Percentiles rank a stretch among this genome's conserved stretches.
These are phyloP conservation scores for Drosophila multiciliata DNA, from an alignment of 2,888 invertebrate species.

Conservation along the genomic window DNA sequence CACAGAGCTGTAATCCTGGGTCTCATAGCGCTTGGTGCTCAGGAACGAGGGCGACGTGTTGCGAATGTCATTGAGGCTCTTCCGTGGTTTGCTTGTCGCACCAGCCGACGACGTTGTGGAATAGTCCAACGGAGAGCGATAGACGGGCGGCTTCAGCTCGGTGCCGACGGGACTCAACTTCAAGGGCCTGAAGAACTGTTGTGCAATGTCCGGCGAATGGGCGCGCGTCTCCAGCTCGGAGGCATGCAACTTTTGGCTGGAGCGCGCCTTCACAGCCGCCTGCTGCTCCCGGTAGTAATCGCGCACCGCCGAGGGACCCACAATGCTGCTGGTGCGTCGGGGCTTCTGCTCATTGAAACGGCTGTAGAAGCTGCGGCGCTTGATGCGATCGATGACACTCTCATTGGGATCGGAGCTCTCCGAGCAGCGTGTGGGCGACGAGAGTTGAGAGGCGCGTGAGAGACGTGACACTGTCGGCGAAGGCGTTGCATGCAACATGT, in stretches of 20 bases:
- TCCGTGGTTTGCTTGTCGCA: conserved; percentile 75
- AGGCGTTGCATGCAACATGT: conserved; percentile 81
- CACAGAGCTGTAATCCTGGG: conserved; percentile 72
- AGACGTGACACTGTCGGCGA: conserved; percentile 84
- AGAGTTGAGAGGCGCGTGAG: conserved; percentile 85
- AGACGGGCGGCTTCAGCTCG: conserved; percentile 83
- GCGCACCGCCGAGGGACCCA: conserved; percentile 87
- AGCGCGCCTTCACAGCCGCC: conserved; percentile 72
- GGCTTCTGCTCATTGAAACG: conserved; percentile 94
- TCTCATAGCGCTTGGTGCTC: conserved; percentile 75
- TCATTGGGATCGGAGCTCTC: conserved; percentile 86
- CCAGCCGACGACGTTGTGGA: conserved; percentile 43
- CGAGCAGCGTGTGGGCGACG: conserved; percentile 82
- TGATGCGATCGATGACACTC: conserved; percentile 93
- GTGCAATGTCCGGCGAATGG: conserved; percentile 82
- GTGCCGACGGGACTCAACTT: conserved; percentile 83
- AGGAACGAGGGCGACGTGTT: conserved; percentile 82
- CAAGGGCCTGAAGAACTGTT: conserved; percentile 83
- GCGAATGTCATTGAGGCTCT: conserved; percentile 82
- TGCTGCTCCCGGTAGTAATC: conserved; percentile 86
- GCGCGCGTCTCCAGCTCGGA: conserved; percentile 66
- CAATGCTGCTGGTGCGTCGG: conserved; percentile 89
- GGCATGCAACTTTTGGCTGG: conserved; percentile 68
- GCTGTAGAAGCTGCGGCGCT: conserved; percentile 94
- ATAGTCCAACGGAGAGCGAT: conserved; percentile 78